Conservation (phyloP, 2,888 invertebrate species). For the Acronicta psi region DNA sequence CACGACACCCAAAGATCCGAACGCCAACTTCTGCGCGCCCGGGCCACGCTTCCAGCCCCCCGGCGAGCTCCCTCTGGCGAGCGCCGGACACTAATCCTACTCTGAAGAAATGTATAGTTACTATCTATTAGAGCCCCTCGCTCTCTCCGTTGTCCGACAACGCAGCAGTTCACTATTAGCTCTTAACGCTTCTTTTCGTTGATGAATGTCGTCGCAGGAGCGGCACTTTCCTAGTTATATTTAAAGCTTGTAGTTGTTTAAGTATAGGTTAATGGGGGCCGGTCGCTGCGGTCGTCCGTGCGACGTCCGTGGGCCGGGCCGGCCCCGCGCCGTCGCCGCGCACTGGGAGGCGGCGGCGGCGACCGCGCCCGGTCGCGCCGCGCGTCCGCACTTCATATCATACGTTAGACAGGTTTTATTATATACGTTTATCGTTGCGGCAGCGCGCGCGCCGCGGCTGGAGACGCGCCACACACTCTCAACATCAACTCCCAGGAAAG, state of each 20-base stretch:
- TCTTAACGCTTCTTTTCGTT: slow-evolving; percentile 89
- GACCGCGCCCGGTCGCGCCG: slow-evolving; percentile 76
- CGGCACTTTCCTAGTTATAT: slow-evolving; percentile 87
- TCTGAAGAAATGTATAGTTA: slow-evolving; percentile 88
- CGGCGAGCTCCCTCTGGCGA: slow-evolving; percentile 89
- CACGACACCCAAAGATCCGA: slow-evolving; percentile 86
- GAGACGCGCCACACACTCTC: slow-evolving; percentile 79
- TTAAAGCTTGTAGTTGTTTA: slow-evolving; percentile 87
- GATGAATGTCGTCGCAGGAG: slow-evolving; percentile 80
- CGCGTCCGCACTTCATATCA: slow-evolving; percentile 86
- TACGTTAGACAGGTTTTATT: slow-evolving; percentile 89
- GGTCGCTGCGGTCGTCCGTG: slow-evolving; percentile 70
- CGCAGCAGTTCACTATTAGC: slow-evolving; percentile 89
- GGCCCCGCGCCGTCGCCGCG: slow-evolving; percentile 82
- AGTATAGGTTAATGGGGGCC: slow-evolving; percentile 85
- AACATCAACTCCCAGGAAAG: slow-evolving; percentile 89
- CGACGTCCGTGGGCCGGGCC: slow-evolving; percentile 59
- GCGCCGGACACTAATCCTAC: slow-evolving; percentile 88
- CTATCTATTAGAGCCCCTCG: slow-evolving; percentile 86
- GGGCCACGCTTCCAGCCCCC: slow-evolving; percentile 89
- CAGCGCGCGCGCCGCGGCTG: slow-evolving; percentile 80
- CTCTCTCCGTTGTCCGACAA: slow-evolving; percentile 89
- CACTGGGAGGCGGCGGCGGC: slow-evolving; percentile 87
- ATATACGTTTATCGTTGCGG: slow-evolving; percentile 87
- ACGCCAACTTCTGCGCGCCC: slow-evolving; percentile 90